phyloP scores from a whole-genome alignment of 2,113 vertebrate genomes.

The Axis porcinus region DNA sequence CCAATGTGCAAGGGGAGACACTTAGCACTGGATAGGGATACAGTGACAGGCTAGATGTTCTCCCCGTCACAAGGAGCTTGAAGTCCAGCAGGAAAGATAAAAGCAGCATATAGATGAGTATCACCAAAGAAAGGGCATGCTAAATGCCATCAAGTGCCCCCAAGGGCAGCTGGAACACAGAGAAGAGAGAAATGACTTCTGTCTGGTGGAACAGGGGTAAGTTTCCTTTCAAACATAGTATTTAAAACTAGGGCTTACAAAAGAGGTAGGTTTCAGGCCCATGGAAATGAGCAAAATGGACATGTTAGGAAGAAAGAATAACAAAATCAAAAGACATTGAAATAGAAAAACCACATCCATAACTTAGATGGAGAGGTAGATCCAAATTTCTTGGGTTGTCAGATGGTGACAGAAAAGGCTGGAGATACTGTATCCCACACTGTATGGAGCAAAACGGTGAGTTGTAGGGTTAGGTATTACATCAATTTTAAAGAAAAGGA shows the following conservation, averaged over 20 bases:
- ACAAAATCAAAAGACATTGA: neutral
- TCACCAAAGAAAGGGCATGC: neutral
- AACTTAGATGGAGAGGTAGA: neutral
- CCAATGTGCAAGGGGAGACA: neutral
- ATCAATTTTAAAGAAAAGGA: neutral
- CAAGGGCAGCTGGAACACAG: neutral
- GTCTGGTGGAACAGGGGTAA: neutral
- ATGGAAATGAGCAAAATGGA: neutral
- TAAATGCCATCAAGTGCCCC: neutral
- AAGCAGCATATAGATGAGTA: neutral
- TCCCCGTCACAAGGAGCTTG: neutral
- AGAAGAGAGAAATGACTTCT: neutral
- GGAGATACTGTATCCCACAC: neutral
- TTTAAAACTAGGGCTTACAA: constrained; percentile 2
- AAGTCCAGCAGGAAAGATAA: neutral
- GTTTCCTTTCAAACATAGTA: neutral
- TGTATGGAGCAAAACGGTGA: neutral
- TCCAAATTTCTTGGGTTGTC: neutral
- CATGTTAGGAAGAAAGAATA: neutral
- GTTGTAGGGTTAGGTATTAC: neutral
- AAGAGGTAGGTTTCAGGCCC: neutral
- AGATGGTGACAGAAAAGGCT: neutral
- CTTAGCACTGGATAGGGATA: neutral
- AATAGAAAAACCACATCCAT: neutral
- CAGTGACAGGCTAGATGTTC: neutral